phyloP scores from a whole-genome alignment of 1,140 invertebrate species.

The Calephelis virginiensis region DNA sequence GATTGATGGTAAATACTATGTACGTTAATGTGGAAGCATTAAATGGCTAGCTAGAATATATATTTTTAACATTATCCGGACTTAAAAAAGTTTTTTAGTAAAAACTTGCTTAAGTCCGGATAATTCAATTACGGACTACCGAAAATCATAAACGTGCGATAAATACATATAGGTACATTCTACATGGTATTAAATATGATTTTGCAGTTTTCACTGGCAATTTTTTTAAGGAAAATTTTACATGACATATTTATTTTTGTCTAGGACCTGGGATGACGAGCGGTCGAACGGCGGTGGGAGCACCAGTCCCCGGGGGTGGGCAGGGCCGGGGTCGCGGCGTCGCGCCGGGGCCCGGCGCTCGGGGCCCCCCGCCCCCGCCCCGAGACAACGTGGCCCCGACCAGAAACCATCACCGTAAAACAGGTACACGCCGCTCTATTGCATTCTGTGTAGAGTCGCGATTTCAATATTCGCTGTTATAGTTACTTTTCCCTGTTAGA shows the following conservation, averaged over 20 bases:
- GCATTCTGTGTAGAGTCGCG: slow-evolving; percentile 47
- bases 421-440: slow-evolving; percentile 45
- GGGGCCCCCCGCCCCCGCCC: slow-evolving; percentile 90
- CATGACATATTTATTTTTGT: background rate
- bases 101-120: no score
- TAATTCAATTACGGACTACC: no score
- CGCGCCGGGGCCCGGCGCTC: slow-evolving; percentile 84
- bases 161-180: no score
- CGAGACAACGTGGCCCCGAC: slow-evolving; percentile 80
- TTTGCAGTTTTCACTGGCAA: no score
- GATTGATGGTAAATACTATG: no score
- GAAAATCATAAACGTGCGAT: no score
- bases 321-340: slow-evolving; percentile 84
- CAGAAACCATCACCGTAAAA: slow-evolving; percentile 65
- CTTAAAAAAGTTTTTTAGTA: no score
- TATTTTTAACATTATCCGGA: no score
- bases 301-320: slow-evolving; percentile 83
- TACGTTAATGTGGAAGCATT: no score
- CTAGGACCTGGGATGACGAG: slow-evolving; percentile 40
- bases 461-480: slow-evolving; percentile 63
- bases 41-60: no score
- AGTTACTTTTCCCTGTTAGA: slow-evolving; percentile 66
- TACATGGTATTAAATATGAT: no score
- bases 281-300: slow-evolving; percentile 50
- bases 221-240: background rate